Percentiles rank a stretch among this genome's conserved stretches.
These are phyloP conservation scores for Struthio camelus DNA, from an alignment of 2,113 vertebrate species.

Conservation along the genomic window DNA sequence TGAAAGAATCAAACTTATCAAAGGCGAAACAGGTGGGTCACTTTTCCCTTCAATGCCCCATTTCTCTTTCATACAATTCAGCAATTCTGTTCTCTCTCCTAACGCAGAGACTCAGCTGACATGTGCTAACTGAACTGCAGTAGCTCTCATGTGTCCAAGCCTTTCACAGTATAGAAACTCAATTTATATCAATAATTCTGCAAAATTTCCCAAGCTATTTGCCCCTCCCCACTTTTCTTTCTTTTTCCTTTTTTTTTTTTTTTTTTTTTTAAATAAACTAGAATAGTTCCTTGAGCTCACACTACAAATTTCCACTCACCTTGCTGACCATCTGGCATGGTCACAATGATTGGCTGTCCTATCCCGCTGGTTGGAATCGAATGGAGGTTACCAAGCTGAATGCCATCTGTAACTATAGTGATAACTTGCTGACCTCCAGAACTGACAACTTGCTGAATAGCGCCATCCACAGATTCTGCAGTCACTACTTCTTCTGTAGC, in stretches of 20 bases:
- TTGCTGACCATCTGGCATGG: conserved; percentile 91
- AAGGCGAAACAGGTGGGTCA: not conserved
- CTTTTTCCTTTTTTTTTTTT: too few relatives aligned
- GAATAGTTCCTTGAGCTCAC: not conserved
- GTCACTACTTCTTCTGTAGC: conserved; percentile 88
- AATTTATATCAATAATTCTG: not conserved
- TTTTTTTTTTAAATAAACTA: not conserved
- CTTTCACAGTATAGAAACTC: not conserved
- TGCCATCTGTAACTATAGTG: conserved; percentile 89
- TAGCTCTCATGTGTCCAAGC: not conserved
- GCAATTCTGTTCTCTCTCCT: not conserved
- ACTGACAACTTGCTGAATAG: conserved; percentile 89
- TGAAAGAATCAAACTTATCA: not conserved
- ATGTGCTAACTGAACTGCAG: not conserved
- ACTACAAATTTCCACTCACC: conserved; percentile 67
- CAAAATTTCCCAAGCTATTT: not conserved
- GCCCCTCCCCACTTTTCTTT: not conserved
- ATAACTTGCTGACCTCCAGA: conserved; percentile 91
- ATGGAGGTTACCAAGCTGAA: conserved; percentile 88
- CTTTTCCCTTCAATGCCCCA: not conserved
- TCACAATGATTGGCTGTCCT: conserved; percentile 88
- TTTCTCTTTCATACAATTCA: not conserved
- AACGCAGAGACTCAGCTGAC: not conserved
- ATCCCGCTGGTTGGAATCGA: conserved; percentile 84
- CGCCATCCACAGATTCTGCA: conserved; percentile 88